phyloP scores from a whole-genome alignment of 2,888 invertebrate genomes.

The Hypolimnas misippus region DNA sequence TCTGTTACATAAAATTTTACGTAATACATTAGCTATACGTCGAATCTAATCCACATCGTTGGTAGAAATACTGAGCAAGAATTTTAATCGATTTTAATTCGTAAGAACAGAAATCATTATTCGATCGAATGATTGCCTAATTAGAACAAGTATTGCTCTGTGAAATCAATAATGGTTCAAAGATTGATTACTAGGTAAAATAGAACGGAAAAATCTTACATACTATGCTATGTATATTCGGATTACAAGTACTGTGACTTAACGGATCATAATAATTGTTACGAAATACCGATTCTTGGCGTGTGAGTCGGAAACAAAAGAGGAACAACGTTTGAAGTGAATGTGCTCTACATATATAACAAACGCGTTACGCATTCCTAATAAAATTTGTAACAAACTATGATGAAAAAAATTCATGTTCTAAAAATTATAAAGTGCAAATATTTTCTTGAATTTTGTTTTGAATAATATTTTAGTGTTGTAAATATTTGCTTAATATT shows the following conservation, averaged over 20 bases:
- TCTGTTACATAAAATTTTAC: constrained; percentile 46
- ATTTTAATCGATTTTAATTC: constrained; percentile 20
- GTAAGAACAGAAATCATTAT: constrained; percentile 19
- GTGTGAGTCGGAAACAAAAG: constrained; percentile 36
- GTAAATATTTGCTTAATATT: neutral
- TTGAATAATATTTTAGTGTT: no score
- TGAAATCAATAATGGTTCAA: constrained; percentile 19
- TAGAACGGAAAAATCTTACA: constrained; percentile 15
- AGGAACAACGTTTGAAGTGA: constrained; percentile 28
- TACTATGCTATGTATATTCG: constrained; percentile 1
- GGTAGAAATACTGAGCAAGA: constrained; percentile 27
- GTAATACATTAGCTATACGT: constrained; percentile 44
- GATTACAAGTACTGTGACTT: constrained; percentile 13
- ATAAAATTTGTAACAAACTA: neutral
- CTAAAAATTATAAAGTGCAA: neutral
- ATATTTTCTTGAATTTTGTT: neutral
- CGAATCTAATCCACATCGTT: constrained; percentile 40
- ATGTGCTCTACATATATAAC: constrained; percentile 33
- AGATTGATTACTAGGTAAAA: constrained; percentile 23
- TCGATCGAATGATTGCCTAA: constrained; percentile 12
- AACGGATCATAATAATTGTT: constrained; percentile 33
- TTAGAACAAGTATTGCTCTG: constrained; percentile 8
- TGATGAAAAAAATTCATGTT: constrained; percentile 3
- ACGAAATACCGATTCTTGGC: constrained; percentile 29
- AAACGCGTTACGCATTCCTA: constrained; percentile 20